These are phyloP conservation scores for Tenodera sinensis DNA, from an alignment of 2,888 invertebrate genomes.

Conservation along the genomic window DNA sequence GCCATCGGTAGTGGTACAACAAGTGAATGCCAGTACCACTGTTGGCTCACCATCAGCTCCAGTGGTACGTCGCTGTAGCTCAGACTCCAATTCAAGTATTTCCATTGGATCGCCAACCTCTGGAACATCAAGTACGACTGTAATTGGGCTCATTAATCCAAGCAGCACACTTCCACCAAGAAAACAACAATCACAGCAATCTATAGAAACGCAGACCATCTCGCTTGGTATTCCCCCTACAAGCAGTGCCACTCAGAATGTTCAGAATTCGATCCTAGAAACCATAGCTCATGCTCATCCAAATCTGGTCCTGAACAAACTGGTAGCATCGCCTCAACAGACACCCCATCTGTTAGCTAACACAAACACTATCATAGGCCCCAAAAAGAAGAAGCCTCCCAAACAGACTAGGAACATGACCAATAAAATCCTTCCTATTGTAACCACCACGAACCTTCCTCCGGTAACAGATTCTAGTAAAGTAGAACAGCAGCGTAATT, in stretches of 20 bases:
- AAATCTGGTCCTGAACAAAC: constrained; percentile 17
- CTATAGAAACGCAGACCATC: constrained; percentile 29
- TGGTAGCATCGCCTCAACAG: background rate
- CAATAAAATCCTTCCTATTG: background rate
- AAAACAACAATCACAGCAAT: constrained; percentile 22
- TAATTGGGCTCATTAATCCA: constrained; percentile 23
- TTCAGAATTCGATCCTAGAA: constrained; percentile 31
- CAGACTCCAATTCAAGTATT: constrained; percentile 28
- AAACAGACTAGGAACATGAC: background rate
- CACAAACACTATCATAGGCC: background rate
- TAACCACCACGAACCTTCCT: background rate
- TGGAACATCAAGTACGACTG: background rate
- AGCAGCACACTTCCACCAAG: background rate
- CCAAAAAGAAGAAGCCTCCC: constrained; percentile 11
- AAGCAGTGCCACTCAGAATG: background rate
- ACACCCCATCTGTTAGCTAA: background rate
- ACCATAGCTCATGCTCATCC: constrained; percentile 25
- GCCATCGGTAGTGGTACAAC: constrained; percentile 28
- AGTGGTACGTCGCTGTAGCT: constrained; percentile 23
- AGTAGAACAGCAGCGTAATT: constrained; percentile 1
- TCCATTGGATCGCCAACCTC: constrained; percentile 28
- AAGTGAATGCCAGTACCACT: constrained; percentile 18
- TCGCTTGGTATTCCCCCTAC: constrained; percentile 15
- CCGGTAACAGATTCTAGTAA: constrained; percentile 5
- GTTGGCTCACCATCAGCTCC: background rate